Conservation (phyloP, 2,888 invertebrate genomes). For the Congeria kusceri region DNA sequence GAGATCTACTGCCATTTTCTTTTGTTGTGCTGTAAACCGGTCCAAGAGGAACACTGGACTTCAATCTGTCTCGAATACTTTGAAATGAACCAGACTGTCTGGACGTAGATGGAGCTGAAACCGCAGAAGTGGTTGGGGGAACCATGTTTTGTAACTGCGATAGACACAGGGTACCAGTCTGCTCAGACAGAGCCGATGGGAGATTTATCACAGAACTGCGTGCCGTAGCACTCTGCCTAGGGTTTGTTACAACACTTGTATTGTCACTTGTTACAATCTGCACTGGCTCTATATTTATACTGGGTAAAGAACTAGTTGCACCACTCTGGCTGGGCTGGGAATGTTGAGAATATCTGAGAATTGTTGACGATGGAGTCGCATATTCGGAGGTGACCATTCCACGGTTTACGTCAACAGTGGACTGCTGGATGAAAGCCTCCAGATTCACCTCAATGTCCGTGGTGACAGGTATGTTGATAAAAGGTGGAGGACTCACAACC, state of each 20-base stretch:
- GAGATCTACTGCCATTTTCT: neutral
- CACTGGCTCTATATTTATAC: too few relatives aligned
- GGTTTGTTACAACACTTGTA: neutral
- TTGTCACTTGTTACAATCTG: too few relatives aligned
- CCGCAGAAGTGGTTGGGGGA: neutral
- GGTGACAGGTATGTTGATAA: neutral
- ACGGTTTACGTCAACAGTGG: neutral
- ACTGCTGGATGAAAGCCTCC: neutral
- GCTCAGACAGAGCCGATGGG: neutral
- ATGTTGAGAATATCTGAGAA: neutral
- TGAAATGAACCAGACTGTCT: conserved; percentile 25
- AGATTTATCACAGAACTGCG: neutral
- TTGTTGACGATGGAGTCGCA: neutral
- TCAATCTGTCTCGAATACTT: conserved; percentile 51
- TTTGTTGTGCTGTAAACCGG: conserved; percentile 6
- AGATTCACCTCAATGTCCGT: conserved; percentile 3
- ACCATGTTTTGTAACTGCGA: neutral
- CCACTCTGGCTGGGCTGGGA: neutral
- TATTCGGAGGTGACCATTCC: neutral
- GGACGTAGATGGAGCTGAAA: neutral
- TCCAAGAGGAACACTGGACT: conserved; percentile 37
- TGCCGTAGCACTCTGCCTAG: neutral
- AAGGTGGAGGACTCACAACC: neutral
- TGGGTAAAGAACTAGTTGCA: neutral
- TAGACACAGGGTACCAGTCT: too few relatives aligned